A percentile compares a stretch with the other conserved stretches of the same genome.
Conservation (phyloP, 2,797 vertebrate species). For the Characodon lateralis region DNA sequence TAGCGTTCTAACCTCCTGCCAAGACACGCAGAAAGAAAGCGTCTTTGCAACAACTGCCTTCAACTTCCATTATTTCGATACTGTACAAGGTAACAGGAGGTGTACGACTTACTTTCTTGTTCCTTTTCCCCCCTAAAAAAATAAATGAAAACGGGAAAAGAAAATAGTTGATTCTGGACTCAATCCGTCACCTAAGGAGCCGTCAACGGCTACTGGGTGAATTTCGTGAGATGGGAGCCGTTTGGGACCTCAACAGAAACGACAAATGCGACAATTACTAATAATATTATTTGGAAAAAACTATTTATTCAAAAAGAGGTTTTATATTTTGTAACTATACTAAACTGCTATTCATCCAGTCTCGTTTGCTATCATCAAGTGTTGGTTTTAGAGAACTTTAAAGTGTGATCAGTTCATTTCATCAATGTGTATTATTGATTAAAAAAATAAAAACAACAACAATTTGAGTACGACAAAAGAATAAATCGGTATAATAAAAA, state of each 20-base stretch:
- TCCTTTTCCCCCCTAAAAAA: constrained; percentile 68
- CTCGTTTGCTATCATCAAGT: not conserved
- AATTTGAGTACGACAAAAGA: not conserved
- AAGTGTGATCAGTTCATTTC: not conserved
- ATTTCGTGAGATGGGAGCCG: constrained; percentile 65
- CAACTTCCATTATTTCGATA: constrained; percentile 9
- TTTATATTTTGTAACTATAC: not conserved
- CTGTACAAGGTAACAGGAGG: constrained; percentile 23
- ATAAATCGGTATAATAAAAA: not conserved
- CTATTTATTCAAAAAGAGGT: not conserved
- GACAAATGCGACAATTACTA: constrained; percentile 7
- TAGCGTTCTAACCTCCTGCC: constrained; percentile 66
- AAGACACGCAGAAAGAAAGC: constrained; percentile 33
- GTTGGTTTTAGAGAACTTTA: not conserved
- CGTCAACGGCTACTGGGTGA: constrained; percentile 84
- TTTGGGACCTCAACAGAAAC: constrained; percentile 44
- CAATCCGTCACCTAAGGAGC: constrained; percentile 83
- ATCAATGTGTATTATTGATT: not conserved
- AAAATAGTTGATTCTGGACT: constrained; percentile 72
- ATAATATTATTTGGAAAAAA: not conserved
- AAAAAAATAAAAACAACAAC: not conserved
- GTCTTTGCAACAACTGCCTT: constrained; percentile 8
- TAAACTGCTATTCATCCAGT: not conserved
- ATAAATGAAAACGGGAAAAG: constrained; percentile 74
- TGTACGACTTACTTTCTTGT: constrained; percentile 78